A percentile compares a stretch with the other conserved stretches of the same genome.
phyloP scores from a whole-genome alignment of 2,113 vertebrate species.

The Bothrops jararaca region DNA sequence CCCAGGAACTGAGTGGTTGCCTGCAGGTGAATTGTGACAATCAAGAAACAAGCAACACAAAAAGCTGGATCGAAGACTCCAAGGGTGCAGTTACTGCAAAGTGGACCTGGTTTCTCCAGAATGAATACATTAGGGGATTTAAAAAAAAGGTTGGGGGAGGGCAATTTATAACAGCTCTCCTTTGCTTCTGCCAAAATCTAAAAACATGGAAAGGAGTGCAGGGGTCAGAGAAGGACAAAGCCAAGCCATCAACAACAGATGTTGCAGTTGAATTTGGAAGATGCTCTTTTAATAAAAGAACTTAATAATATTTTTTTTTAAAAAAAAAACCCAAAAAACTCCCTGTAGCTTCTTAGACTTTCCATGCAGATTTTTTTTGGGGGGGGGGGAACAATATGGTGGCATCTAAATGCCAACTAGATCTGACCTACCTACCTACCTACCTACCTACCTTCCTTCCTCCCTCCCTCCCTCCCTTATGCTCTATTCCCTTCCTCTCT shows the following conservation, averaged over 20 bases:
- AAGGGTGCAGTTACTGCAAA: neutral
- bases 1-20: neutral
- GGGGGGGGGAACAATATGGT: neutral
- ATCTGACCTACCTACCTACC: neutral
- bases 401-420: neutral
- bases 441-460: neutral
- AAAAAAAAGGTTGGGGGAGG: neutral
- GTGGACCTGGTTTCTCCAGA: neutral
- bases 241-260: neutral
- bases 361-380: neutral
- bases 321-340: neutral
- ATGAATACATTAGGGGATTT: neutral
- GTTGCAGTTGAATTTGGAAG: neutral
- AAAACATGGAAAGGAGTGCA: neutral
- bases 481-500: neutral
- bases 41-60: conserved; percentile 12
- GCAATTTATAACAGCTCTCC: conserved; percentile 10
- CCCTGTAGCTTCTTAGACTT: neutral
- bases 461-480: neutral
- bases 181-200: neutral
- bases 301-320: neutral
- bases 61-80: conserved; percentile 21
- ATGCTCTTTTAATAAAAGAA: neutral
- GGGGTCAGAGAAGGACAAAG: neutral
- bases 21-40: conserved; percentile 9